These are phyloP conservation scores for Anthrax anthrax DNA, from an alignment of 2,888 invertebrate species.

Conservation along the genomic window DNA sequence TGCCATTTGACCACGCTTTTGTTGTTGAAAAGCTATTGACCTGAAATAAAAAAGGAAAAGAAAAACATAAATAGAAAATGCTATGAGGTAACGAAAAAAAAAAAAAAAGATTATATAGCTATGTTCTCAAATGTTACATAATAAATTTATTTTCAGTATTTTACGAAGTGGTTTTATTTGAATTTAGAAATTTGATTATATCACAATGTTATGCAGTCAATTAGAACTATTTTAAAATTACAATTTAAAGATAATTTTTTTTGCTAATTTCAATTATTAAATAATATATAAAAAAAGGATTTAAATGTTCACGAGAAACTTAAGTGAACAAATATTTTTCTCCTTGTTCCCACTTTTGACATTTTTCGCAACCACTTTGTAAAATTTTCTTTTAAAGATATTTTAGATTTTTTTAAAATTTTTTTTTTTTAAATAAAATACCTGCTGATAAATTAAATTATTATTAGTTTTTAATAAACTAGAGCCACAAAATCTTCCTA, in stretches of 20 bases:
- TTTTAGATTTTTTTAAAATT: too few species aligned
- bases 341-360: too few species aligned
- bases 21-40: constrained; percentile 61
- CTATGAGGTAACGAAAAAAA: constrained; percentile 30
- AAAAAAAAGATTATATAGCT: constrained; percentile 12
- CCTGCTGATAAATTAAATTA: constrained; percentile 55
- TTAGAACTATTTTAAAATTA: too few species aligned
- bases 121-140: constrained; percentile 23
- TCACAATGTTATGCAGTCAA: background rate
- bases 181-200: background rate
- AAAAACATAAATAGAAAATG: constrained; percentile 10
- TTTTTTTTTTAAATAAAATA: constrained; percentile 23
- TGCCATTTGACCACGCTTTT: constrained; percentile 62
- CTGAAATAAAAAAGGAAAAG: constrained; percentile 37
- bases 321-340: too few species aligned
- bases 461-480: constrained; percentile 64
- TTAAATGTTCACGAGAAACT: too few species aligned
- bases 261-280: too few species aligned
- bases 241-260: too few species aligned
- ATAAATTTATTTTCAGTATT: constrained; percentile 14
- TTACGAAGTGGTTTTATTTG: background rate
- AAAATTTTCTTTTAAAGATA: too few species aligned
- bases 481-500: constrained; percentile 74
- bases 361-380: too few species aligned
- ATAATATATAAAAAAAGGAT: too few species aligned